Base-by-base conservation (phyloP, 2,113 vertebrate species). In the Laterallus jamaicensis region DNA sequence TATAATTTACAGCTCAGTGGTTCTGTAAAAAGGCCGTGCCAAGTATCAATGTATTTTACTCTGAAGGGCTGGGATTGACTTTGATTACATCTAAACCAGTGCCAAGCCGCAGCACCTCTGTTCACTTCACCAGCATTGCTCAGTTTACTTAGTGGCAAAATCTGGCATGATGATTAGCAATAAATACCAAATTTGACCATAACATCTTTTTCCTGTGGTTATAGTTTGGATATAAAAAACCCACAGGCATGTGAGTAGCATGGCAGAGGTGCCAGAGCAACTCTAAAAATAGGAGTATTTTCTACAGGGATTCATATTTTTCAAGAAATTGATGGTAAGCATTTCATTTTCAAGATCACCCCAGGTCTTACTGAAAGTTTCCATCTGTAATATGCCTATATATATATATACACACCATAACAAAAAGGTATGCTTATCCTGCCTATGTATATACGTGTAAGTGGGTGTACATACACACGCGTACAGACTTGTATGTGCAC, bases 1-100 rank as follows among this genome's bases (percentile, higher is more conserved):
- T 56, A 32, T 95, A 47, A 91, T 90, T 93, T 81, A 91, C 74
- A 80, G 84, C 86, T 93, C 91, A 63, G 5, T 73, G 96, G 66
- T 50, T 76, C 80, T 81, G 55, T 77, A 21, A 77, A 96, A 95
- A 64, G 76, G 59, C 71, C 71, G 4, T 88, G 68, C 28, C 70
- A 83, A 31, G 2, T 89, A 84, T 82, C 78, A 29, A 32, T 37
- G 64, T 37, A 9, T 82, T 95, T 95, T 56, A 77, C 47, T 78
- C 66, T 73, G 17, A 88, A 95, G 85, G 40, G 56, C 70, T 88
- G 86, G 32, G 70, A 59, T 92, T 0, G 1, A 39, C 77, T 89
- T 71, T 39, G 54, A 70, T 95, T 85, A 20, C 79, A 88, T 39
- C 14, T 70, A 26, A 71, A 62, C 15, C 21, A 35, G 26, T 73